phyloP scores from a whole-genome alignment of 2,888 invertebrate genomes.

The Tanytarsus gracilentus region DNA sequence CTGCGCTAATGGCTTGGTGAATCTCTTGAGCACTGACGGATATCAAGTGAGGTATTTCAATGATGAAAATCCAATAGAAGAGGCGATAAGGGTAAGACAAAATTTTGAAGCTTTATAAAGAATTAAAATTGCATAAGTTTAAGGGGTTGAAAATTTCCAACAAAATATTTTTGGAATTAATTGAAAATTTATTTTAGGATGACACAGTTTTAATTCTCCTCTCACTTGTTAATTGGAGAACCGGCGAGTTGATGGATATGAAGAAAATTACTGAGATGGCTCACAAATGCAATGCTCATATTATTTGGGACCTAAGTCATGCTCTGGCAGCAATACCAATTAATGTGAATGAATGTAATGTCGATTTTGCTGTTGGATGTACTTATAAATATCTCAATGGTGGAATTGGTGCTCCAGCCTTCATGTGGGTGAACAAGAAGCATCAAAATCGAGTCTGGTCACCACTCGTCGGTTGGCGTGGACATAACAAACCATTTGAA shows the following conservation, averaged over 20 bases:
- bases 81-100: neutral
- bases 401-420: neutral
- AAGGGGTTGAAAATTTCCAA: no score
- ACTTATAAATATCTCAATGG: neutral
- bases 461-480: neutral
- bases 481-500: neutral
- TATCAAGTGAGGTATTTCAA: neutral
- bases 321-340: neutral
- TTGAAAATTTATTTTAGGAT: no score
- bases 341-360: neutral
- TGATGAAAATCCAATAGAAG: neutral
- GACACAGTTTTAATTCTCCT: neutral
- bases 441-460: neutral
- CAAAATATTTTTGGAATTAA: no score
- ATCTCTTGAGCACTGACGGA: neutral
- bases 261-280: neutral
- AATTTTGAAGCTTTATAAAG: no score
- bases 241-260: neutral
- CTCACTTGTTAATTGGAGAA: neutral
- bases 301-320: neutral
- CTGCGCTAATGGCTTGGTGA: neutral
- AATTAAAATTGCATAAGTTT: no score
- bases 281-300: neutral
- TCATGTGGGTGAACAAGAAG: neutral
- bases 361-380: neutral